Conservation (phyloP, 2,797 vertebrate species). For the Parauchenoglanis punctatus region DNA sequence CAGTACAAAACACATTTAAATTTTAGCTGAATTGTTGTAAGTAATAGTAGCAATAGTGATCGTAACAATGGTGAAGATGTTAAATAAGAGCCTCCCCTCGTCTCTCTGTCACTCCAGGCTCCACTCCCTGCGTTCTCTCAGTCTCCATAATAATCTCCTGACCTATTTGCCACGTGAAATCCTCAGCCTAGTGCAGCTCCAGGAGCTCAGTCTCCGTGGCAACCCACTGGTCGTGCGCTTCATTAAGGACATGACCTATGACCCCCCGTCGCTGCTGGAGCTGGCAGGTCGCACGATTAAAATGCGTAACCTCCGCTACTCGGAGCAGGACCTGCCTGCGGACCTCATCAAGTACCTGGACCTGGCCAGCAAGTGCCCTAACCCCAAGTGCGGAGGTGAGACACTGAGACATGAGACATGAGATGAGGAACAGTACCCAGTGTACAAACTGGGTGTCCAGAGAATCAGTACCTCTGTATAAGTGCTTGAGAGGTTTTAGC, state of each 20-base stretch:
- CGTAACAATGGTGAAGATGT: not conserved
- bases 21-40: not conserved
- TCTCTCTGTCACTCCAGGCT: slow-evolving; percentile 75
- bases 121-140: slow-evolving; percentile 91
- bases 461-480: not conserved
- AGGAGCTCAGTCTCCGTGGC: slow-evolving; percentile 95
- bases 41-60: not conserved
- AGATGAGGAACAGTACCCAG: not conserved
- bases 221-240: slow-evolving; percentile 98
- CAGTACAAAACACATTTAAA: not conserved
- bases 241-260: slow-evolving; percentile 93
- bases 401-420: slow-evolving; percentile 32
- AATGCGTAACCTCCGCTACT: slow-evolving; percentile 85
- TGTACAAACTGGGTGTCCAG: not conserved
- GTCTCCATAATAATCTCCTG: slow-evolving; percentile 96
- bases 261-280: slow-evolving; percentile 91
- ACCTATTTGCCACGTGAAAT: slow-evolving; percentile 97
- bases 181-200: slow-evolving; percentile 90
- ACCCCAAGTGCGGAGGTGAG: slow-evolving; percentile 95
- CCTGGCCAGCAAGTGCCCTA: slow-evolving; percentile 96
- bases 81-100: not conserved
- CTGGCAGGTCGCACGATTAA: slow-evolving; percentile 90
- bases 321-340: slow-evolving; percentile 81
- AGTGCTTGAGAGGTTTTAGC: not conserved
- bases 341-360: slow-evolving; percentile 87